phyloP scores from a whole-genome alignment of 2,113 vertebrate species.

The Nothobranchius kuhntae region DNA sequence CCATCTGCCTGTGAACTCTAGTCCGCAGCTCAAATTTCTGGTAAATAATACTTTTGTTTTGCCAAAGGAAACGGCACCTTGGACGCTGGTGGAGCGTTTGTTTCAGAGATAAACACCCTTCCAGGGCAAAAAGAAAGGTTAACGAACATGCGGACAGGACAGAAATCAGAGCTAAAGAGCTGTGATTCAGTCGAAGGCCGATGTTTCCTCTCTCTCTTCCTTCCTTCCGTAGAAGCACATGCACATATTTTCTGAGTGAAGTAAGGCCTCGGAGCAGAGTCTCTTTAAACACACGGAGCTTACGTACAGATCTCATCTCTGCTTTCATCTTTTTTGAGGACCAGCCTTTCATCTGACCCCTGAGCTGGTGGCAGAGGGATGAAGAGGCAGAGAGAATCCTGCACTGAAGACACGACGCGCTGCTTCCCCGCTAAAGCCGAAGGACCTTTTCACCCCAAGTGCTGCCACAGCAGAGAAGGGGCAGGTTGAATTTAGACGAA shows the following conservation, averaged over 20 bases:
- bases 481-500: conserved; percentile 70
- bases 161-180: conserved; percentile 62
- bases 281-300: conserved; percentile 5
- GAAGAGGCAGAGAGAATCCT: conserved; percentile 43
- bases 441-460: conserved; percentile 64
- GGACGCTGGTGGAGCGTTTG: conserved; percentile 19
- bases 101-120: conserved; percentile 54
- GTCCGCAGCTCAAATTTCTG: conserved; percentile 33
- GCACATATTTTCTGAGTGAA: conserved; percentile 20
- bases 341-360: conserved; percentile 55
- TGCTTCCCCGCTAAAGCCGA: conserved; percentile 48
- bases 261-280: conserved; percentile 13
- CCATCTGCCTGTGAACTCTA: conserved; percentile 45
- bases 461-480: conserved; percentile 48
- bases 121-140: conserved; percentile 62
- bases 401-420: conserved; percentile 33
- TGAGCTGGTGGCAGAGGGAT: conserved; percentile 34
- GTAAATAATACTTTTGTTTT: conserved; percentile 48
- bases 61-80: conserved; percentile 59
- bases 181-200: conserved; percentile 46
- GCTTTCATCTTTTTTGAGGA: conserved; percentile 42
- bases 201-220: conserved; percentile 72
- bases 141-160: conserved; percentile 61
- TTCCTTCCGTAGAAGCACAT: conserved; percentile 62
- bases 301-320: conserved; percentile 29